Percentiles rank a stretch among this genome's conserved stretches.
Evolutionary conservation across 2,797 vertebrate species (phyloP).

Genomic region (Apogon hyalosoma): DNA sequence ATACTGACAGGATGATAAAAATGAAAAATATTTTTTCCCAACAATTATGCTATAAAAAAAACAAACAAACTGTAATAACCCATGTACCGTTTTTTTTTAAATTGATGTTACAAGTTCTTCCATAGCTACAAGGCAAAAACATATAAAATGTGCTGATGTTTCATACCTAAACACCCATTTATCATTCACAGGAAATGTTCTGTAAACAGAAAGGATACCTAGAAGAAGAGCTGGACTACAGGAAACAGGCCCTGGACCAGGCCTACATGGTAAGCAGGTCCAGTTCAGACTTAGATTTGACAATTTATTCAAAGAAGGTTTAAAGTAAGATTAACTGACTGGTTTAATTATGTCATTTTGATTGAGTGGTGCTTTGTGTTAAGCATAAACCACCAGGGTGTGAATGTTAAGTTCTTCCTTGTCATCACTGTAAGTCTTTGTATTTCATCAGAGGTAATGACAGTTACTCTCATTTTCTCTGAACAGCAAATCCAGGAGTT

Average conservation of each 20-base stretch:
- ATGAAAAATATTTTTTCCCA: no score
- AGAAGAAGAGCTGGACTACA: conserved; percentile 97
- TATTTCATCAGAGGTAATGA: conserved; percentile 9
- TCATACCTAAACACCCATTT: not conserved
- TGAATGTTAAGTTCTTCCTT: not conserved
- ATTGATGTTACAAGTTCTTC: no score
- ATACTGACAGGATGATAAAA: no score
- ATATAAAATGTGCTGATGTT: not conserved
- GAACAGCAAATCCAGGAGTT: conserved; percentile 98
- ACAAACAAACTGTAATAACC: no score
- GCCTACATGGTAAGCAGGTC: conserved; percentile 91
- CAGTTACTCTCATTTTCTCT: conserved; percentile 21
- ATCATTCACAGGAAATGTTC: conserved; percentile 91
- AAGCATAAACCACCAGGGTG: not conserved
- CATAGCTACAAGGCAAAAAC: no score
- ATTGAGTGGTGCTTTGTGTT: not conserved
- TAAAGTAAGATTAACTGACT: not conserved
- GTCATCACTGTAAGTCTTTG: not conserved
- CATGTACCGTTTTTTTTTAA: no score
- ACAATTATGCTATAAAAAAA: no score
- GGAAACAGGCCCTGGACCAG: conserved; percentile 97
- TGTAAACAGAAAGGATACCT: conserved; percentile 99
- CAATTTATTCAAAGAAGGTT: not conserved
- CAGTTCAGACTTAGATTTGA: not conserved
- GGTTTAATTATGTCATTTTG: not conserved